Percentiles rank a stretch among this genome's conserved stretches.
Evolutionary conservation across 1,140 invertebrate species (phyloP).

Genomic region (Nasonia longicornis): DNA sequence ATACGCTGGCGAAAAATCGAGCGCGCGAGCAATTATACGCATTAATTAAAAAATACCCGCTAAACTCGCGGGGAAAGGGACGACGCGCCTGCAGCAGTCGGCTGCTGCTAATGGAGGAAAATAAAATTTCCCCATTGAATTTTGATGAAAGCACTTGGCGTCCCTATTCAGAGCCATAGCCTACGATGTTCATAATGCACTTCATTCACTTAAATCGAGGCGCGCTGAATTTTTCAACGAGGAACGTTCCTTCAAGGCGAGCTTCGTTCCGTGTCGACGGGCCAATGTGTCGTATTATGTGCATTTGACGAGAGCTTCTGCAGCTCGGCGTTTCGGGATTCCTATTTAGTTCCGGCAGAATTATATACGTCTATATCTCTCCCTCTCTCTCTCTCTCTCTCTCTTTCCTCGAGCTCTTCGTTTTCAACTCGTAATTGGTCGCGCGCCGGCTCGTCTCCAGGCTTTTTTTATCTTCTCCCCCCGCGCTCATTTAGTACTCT

Average conservation of each 20-base stretch:
- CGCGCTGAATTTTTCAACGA: background rate
- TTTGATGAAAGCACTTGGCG: slow-evolving; percentile 19
- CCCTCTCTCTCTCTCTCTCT: background rate
- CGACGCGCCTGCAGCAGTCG: too few species aligned
- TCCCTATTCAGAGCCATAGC: background rate
- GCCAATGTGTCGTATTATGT: slow-evolving; percentile 20
- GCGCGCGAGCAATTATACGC: background rate
- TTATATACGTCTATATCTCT: background rate
- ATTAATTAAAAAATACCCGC: slow-evolving; percentile 39
- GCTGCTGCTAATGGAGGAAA: background rate
- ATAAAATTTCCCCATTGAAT: slow-evolving; percentile 27
- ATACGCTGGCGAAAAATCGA: too few species aligned
- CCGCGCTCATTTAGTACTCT: slow-evolving; percentile 25
- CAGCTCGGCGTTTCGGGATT: background rate
- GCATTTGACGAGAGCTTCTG: background rate
- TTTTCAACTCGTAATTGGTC: slow-evolving; percentile 32
- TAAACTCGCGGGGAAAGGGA: background rate
- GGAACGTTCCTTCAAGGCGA: background rate
- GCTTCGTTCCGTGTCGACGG: background rate
- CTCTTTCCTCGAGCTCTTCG: background rate
- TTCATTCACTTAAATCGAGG: slow-evolving; percentile 3
- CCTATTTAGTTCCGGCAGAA: slow-evolving; percentile 38
- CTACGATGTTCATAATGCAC: background rate
- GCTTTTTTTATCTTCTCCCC: background rate
- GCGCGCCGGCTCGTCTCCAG: slow-evolving; percentile 3